A percentile compares a stretch with the other conserved stretches of the same genome.
Evolutionary conservation across 2,113 vertebrate genomes (phyloP).

Genomic region (Brevimyrus niger): DNA sequence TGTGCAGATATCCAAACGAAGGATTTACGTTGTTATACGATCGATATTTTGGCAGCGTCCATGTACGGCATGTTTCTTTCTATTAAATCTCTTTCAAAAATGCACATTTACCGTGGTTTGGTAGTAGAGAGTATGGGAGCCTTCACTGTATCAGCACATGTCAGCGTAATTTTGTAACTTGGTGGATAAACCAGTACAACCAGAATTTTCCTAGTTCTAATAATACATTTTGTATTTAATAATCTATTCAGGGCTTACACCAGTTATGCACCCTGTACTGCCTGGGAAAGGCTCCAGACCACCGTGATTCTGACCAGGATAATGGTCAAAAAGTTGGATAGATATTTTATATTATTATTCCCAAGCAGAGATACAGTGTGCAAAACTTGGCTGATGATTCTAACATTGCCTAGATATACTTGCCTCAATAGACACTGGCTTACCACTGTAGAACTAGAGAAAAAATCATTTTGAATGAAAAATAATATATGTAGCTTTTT

Average conservation of each 20-base stretch:
- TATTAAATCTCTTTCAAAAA: neutral
- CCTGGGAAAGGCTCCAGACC: neutral
- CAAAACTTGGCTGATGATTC: neutral
- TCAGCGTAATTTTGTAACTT: neutral
- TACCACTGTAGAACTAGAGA: neutral
- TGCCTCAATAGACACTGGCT: neutral
- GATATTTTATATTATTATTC: neutral
- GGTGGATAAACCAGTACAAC: neutral
- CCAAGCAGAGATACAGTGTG: neutral
- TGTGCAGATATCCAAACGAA: neutral
- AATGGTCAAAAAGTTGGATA: neutral
- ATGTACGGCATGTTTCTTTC: neutral
- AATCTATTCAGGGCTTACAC: neutral
- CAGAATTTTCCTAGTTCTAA: neutral
- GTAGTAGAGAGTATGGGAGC: neutral
- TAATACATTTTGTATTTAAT: neutral
- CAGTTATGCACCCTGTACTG: neutral
- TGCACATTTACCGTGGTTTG: neutral
- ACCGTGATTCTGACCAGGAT: neutral
- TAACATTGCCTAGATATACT: neutral
- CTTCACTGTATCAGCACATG: neutral
- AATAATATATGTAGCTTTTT: neutral
- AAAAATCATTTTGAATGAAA: neutral
- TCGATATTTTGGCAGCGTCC: neutral
- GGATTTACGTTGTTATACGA: neutral